Evolutionary conservation across 2,113 vertebrate species (phyloP), one percentile per base, ranked within the genome.

Genomic region (Centropus unirufus): DNA sequence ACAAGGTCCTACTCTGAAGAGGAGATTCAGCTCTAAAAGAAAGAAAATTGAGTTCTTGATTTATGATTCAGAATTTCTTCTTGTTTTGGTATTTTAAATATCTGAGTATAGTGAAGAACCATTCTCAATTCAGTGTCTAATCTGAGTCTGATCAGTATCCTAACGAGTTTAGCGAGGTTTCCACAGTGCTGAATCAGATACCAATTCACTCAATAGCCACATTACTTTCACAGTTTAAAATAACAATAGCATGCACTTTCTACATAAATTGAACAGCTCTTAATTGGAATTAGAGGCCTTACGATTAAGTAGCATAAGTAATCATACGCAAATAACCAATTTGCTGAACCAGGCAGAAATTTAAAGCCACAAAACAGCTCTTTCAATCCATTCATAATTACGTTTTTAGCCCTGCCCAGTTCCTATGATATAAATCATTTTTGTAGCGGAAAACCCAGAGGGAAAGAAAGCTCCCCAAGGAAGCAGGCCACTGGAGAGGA

Each of bases 1-100:
- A 66, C 81, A 55, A 75, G 95, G 92, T 80, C 59, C 20, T 81
- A 17, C 54, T 78, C 17, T 24, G 89, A 26, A 93, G 68, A 84
- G 49, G 84, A 47, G 57, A 69, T 92, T 80, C 32, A 30, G 1
- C 51, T 46, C 40, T 66, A 17, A 40, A 47, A 79, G 66, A 34
- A 70, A 52, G 34, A 40, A 78, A 59, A 69, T 32, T 3, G 8
- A 57, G 27, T 67, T 66, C 32, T 73, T 49, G 32, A 22, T 74
- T 8, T 44, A 9, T 39, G 34, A 34, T 39, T 80, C 54, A 59
- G 29, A 77, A 67, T 32, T 86, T 9, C 8, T 34, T 12, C 17
- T 66, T 54, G 1, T 44, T 47, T 83, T 44, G 2, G 0, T 42
- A 7, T 78, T 74, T 80, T 59, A 86, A 66, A 40, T 26, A 16